Evolutionary conservation across 2,888 invertebrate genomes (phyloP).

Genomic region (Spilarctia lutea): DNA sequence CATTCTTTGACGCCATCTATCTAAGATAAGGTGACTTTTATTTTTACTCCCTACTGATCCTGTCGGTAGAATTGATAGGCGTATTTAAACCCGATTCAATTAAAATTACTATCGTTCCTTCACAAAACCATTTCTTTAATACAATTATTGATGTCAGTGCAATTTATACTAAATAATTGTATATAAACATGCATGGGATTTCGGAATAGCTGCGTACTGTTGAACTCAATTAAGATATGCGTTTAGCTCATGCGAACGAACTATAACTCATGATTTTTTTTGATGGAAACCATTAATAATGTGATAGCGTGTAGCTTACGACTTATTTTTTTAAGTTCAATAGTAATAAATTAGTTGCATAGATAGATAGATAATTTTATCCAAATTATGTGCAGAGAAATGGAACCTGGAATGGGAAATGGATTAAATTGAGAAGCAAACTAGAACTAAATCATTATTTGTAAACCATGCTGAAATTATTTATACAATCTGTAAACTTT

Average conservation of each 20-base stretch:
- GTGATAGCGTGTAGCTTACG: conserved; percentile 15
- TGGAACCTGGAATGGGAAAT: background rate
- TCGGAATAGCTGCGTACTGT: background rate
- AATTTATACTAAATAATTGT: background rate
- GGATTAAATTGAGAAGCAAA: conserved; percentile 9
- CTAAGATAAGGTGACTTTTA: background rate
- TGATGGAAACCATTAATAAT: background rate
- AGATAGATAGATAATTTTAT: too few species aligned
- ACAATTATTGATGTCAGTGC: background rate
- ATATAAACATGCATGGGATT: background rate
- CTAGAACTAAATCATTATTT: too few species aligned
- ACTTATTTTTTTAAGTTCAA: conserved; percentile 2
- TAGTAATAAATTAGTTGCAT: conserved; percentile 6
- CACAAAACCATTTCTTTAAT: background rate
- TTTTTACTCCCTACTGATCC: background rate
- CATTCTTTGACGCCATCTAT: background rate
- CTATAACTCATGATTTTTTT: background rate
- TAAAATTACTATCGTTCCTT: background rate
- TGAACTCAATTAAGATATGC: background rate
- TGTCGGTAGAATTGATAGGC: background rate
- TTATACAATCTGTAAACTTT: too few species aligned
- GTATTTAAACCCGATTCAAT: background rate
- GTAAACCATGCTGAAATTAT: too few species aligned
- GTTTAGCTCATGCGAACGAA: background rate
- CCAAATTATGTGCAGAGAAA: conserved; percentile 17